Conservation (phyloP, 2,113 vertebrate genomes). For the Myrmecophaga tridactyla region DNA sequence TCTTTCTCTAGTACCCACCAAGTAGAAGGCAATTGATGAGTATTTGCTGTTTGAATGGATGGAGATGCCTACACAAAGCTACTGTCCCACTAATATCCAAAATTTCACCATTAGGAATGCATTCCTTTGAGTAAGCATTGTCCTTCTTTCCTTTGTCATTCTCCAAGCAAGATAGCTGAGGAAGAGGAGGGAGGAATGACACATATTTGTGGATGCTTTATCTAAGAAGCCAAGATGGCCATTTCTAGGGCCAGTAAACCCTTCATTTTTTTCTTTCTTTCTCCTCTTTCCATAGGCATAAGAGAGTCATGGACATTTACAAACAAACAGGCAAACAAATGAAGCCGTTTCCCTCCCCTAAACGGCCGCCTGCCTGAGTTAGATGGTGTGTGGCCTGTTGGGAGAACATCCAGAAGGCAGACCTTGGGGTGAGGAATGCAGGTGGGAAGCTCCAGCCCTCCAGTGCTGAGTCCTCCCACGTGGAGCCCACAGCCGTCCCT, state of each 20-base stretch:
- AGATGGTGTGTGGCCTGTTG: too few relatives aligned
- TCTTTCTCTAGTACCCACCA: background rate
- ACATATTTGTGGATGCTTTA: accelerated
- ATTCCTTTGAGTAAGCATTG: accelerated
- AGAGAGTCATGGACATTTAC: background rate
- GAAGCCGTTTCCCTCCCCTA: accelerated
- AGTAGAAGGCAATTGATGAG: background rate
- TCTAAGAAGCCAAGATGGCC: background rate
- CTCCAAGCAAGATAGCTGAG: background rate
- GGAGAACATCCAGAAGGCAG: background rate
- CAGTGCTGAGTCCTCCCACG: accelerated
- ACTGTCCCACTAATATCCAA: accelerated
- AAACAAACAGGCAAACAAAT: background rate
- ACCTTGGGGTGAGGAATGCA: accelerated
- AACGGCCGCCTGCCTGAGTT: background rate
- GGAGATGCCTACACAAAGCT: background rate
- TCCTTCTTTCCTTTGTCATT: background rate
- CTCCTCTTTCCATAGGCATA: background rate
- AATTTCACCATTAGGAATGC: accelerated
- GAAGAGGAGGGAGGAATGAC: background rate
- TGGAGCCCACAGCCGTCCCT: accelerated
- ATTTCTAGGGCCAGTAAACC: background rate
- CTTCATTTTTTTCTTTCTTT: background rate
- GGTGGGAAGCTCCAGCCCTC: background rate
- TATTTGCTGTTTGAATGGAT: background rate